A percentile compares a stretch with the other conserved stretches of the same genome.
phyloP scores from a whole-genome alignment of 2,888 invertebrate genomes.

The Cecidostiba fungosa region DNA sequence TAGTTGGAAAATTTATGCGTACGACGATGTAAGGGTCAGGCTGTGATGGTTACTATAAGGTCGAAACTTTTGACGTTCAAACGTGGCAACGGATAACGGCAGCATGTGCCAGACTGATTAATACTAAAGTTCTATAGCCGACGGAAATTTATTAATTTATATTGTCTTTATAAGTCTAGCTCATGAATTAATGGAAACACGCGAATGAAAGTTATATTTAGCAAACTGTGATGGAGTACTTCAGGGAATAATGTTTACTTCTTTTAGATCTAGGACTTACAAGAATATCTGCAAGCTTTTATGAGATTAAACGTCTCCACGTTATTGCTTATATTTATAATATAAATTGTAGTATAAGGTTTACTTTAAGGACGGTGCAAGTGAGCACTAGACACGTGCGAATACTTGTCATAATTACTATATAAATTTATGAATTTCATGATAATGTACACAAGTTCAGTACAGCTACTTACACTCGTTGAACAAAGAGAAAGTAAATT shows the following conservation, averaged over 20 bases:
- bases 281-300: background rate
- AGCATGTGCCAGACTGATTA: slow-evolving; percentile 80
- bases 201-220: background rate
- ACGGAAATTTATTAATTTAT: background rate
- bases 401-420: background rate
- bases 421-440: slow-evolving; percentile 9
- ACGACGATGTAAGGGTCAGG: slow-evolving; percentile 79
- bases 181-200: background rate
- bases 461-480: background rate
- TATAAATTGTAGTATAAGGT: background rate
- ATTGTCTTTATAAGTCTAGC: slow-evolving; percentile 11
- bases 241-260: background rate
- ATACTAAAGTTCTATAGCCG: slow-evolving; percentile 61
- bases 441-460: background rate
- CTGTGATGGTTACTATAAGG: slow-evolving; percentile 79
- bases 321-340: background rate
- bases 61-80: slow-evolving; percentile 72
- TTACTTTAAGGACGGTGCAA: background rate
- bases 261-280: background rate
- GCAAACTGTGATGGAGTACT: background rate
- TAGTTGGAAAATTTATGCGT: slow-evolving; percentile 66
- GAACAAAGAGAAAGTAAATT: background rate
- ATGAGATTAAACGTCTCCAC: background rate
- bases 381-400: background rate
- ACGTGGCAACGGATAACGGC: slow-evolving; percentile 80